phyloP scores from a whole-genome alignment of 2,113 vertebrate genomes.

The Phoenicopterus ruber region DNA sequence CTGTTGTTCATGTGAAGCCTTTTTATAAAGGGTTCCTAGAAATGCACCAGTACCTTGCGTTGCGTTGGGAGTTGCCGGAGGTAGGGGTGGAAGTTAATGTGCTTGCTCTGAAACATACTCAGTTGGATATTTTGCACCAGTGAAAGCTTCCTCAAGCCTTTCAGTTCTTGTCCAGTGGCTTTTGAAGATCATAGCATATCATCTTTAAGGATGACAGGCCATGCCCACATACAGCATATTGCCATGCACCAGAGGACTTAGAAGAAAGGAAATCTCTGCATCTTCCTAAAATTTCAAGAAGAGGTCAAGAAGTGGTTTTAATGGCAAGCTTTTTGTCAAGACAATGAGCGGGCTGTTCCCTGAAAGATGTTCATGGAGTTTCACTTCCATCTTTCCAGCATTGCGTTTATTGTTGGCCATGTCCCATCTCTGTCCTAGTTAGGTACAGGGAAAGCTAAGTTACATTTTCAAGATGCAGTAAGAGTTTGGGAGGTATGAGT shows the following conservation, averaged over 20 bases:
- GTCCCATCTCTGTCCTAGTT: background rate
- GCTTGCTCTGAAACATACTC: background rate
- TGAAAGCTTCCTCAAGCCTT: background rate
- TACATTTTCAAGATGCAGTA: background rate
- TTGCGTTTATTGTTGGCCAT: background rate
- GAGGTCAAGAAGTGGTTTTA: background rate
- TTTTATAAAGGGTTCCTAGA: background rate
- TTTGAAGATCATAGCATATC: background rate
- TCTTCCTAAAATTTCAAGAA: background rate
- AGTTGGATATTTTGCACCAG: background rate
- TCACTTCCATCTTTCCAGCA: background rate
- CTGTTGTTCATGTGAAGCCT: background rate
- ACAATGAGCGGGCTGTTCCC: background rate
- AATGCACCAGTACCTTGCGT: background rate
- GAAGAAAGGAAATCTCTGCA: background rate
- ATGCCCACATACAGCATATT: background rate
- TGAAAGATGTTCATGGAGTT: background rate
- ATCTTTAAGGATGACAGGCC: background rate
- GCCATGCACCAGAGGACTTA: background rate
- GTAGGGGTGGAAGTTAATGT: background rate
- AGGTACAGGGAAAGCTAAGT: background rate
- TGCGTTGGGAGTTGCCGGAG: background rate
- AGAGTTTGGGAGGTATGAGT: background rate
- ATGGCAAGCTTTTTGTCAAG: background rate
- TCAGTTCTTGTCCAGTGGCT: background rate